These are phyloP conservation scores for Contarinia nasturtii DNA, from an alignment of 1,140 invertebrate genomes.

Conservation along the genomic window DNA sequence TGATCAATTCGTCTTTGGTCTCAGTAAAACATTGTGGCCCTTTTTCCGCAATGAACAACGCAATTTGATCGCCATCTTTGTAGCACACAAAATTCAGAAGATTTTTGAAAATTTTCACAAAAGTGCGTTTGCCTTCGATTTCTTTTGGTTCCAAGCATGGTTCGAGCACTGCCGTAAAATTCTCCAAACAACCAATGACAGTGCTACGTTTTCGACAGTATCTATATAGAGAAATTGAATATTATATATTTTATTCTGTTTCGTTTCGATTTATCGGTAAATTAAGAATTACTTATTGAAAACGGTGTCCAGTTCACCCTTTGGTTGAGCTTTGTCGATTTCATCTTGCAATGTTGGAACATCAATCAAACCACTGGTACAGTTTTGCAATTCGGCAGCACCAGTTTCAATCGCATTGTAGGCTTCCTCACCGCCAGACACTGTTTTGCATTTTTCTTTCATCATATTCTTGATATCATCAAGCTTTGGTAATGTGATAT, in stretches of 20 bases:
- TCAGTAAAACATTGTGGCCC: slow-evolving; percentile 49
- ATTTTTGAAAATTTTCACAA: slow-evolving; percentile 41
- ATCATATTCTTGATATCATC: slow-evolving; percentile 19
- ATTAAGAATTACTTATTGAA: slow-evolving; percentile 22
- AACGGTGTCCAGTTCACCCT: slow-evolving; percentile 39
- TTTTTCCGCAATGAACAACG: slow-evolving; percentile 56
- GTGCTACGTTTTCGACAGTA: slow-evolving; percentile 42
- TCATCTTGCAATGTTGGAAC: slow-evolving; percentile 31
- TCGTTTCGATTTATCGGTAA: too few relatives aligned
- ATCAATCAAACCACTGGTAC: slow-evolving; percentile 29
- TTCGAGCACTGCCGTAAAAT: slow-evolving; percentile 34
- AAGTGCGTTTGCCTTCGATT: slow-evolving; percentile 30
- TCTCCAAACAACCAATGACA: slow-evolving; percentile 35
- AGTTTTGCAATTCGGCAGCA: slow-evolving; percentile 18
- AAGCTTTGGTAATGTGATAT: background rate
- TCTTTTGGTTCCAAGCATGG: slow-evolving; percentile 42
- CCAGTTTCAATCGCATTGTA: slow-evolving; percentile 18
- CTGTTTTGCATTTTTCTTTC: slow-evolving; percentile 24
- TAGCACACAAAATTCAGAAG: slow-evolving; percentile 49
- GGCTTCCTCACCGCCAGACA: slow-evolving; percentile 10
- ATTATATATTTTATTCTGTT: background rate
- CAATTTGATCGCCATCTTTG: slow-evolving; percentile 62
- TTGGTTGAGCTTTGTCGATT: slow-evolving; percentile 34
- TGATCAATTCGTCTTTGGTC: slow-evolving; percentile 35
- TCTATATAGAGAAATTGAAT: slow-evolving; percentile 21